Evolutionary conservation across 2,888 invertebrate species (phyloP), one percentile per base, ranked within the genome.

Genomic region (Tachina fera): DNA sequence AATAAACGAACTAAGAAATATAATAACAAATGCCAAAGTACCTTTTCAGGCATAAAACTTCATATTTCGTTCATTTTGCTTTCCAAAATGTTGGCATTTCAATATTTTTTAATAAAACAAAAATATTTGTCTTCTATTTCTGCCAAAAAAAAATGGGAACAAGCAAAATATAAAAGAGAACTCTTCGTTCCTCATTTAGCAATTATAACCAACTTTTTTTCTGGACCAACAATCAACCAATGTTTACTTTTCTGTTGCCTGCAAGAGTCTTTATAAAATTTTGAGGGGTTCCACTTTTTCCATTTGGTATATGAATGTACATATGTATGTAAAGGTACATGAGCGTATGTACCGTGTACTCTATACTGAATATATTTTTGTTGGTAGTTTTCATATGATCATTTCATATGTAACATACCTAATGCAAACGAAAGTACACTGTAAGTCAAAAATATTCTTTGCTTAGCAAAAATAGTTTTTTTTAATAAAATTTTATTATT

Each of bases 61-160:
- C 19, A 49, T 19, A 56, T 22, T 71, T 79, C 45, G 47, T 72
- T 47, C 16, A 45, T 68, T 75, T 47, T 39, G 60, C 56, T 63
- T 70, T 65, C 22, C 47, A 81, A 51, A 70, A 77, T 77, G 65
- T 77, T 83, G 82, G 51, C 22, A 68, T 77, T 77, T 61, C 67
- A 76, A 72, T 84, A 80, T 65, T 76, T 84, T 82, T 80, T 81
- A 84, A 84, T 80, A 81, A 84, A 77, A 81, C 39, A 56, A 68
- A 80, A 80, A 84, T 84, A 81, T 84, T 84, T 81, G 76, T 76
- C 72, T 80, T 72, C 47, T 76, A 71, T 71, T 76, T 58, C 43
- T 51, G 9, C 43, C 22, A 63, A 43, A 47, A 47, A 45, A 49
- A 63, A 47, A 53, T 19, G 45, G 45, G 5, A 39, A 31, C 58